phyloP scores from a whole-genome alignment of 2,797 vertebrate species.

The Alfaro cultratus region DNA sequence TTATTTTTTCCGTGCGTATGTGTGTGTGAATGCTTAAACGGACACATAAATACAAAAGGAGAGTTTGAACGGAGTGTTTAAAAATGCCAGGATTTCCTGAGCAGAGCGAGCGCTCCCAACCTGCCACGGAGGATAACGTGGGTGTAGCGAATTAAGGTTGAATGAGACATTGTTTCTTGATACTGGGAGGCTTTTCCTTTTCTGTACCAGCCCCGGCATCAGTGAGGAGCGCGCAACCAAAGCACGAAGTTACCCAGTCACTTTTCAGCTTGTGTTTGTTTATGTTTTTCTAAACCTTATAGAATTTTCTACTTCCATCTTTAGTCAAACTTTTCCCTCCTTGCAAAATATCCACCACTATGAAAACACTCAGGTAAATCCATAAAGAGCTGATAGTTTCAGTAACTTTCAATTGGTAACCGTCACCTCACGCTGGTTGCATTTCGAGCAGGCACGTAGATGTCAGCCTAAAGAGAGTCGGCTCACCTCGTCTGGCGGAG shows the following conservation, averaged over 20 bases:
- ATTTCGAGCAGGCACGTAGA: background rate
- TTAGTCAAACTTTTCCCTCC: background rate
- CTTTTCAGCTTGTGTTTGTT: conserved; percentile 4
- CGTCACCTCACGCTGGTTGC: background rate
- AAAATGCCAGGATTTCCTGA: conserved; percentile 64
- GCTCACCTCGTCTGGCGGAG: conserved; percentile 93
- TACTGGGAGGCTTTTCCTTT: conserved; percentile 42
- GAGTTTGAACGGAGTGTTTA: conserved; percentile 16
- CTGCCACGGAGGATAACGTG: conserved; percentile 28
- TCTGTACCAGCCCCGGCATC: conserved; percentile 14
- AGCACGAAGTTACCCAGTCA: conserved; percentile 24
- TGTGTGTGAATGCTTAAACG: background rate
- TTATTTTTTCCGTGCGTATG: background rate
- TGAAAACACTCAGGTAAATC: background rate
- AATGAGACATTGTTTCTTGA: conserved; percentile 58
- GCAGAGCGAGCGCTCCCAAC: conserved; percentile 18
- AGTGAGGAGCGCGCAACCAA: conserved; percentile 17
- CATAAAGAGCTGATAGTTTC: background rate
- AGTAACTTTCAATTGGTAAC: background rate
- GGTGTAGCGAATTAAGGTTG: conserved; percentile 34
- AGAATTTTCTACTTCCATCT: background rate
- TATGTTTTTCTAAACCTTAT: background rate
- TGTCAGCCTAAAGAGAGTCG: background rate
- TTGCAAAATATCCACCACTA: background rate
- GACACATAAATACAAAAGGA: background rate